Evolutionary conservation across 2,113 vertebrate species (phyloP).

Genomic region (Rhagologus leucostigma): DNA sequence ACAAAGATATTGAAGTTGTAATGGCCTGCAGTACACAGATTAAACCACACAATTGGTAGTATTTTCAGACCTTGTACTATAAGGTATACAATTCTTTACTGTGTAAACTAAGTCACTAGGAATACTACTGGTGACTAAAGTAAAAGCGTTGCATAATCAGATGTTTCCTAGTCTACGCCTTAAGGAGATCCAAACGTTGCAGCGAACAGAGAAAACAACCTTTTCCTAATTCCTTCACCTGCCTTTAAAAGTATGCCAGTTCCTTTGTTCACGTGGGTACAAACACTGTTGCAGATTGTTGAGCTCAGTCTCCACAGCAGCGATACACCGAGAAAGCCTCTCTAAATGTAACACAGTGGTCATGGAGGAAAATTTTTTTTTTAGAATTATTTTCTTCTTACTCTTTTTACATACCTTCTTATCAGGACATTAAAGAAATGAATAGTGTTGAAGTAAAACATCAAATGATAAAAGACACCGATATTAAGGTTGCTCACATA

Average conservation of each 20-base stretch:
- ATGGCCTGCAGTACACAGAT: background rate
- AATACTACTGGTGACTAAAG: background rate
- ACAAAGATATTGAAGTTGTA: background rate
- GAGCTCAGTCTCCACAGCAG: background rate
- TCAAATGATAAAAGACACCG: background rate
- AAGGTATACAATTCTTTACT: background rate
- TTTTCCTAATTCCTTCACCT: background rate
- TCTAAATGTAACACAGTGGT: background rate
- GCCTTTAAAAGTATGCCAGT: background rate
- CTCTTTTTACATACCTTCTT: background rate
- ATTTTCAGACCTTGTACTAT: background rate
- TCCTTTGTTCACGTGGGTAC: background rate
- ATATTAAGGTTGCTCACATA: background rate
- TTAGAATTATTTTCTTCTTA: background rate
- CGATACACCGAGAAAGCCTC: background rate
- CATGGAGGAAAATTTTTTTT: background rate
- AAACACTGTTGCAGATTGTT: background rate
- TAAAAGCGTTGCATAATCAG: background rate
- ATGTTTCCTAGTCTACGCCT: background rate
- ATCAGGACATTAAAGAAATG: background rate
- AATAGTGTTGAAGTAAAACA: background rate
- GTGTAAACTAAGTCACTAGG: background rate
- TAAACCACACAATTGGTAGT: fast-evolving
- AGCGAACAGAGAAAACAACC: background rate
- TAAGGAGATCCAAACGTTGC: background rate